Evolutionary conservation across 2,888 invertebrate species (phyloP).

Genomic region (Blastobasis lacticolella): DNA sequence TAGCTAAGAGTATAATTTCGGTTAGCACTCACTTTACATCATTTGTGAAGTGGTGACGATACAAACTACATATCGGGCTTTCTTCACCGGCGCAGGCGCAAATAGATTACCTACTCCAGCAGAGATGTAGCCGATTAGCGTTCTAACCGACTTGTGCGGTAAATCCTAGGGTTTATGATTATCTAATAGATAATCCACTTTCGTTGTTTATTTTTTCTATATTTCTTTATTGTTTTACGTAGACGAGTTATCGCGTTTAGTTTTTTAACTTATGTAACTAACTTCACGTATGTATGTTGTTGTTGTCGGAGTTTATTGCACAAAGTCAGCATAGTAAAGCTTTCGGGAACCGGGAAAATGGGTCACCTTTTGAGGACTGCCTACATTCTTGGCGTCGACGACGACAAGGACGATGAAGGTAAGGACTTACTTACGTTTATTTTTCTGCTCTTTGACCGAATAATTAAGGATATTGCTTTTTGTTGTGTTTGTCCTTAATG

Average conservation of each 20-base stretch:
- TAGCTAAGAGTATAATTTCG: slow-evolving; percentile 55
- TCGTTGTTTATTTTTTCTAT: slow-evolving; percentile 16
- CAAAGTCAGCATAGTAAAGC: slow-evolving; percentile 57
- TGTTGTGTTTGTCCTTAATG: too few species aligned
- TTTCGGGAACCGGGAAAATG: slow-evolving; percentile 32
- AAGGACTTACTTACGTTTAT: slow-evolving; percentile 11
- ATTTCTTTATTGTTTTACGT: slow-evolving; percentile 17
- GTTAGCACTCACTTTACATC: slow-evolving; percentile 54
- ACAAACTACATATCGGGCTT: slow-evolving; percentile 46
- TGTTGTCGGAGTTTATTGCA: slow-evolving; percentile 45
- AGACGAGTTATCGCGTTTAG: slow-evolving; percentile 19
- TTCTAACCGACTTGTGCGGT: slow-evolving; percentile 63
- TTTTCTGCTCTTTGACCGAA: not conserved
- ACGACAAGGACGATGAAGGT: slow-evolving; percentile 55
- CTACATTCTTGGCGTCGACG: slow-evolving; percentile 47
- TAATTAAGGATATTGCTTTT: too few species aligned
- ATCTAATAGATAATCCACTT: slow-evolving; percentile 16
- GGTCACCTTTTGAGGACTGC: slow-evolving; percentile 61
- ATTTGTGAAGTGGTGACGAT: slow-evolving; percentile 51
- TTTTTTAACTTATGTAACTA: slow-evolving; percentile 10
- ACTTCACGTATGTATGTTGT: slow-evolving; percentile 4
- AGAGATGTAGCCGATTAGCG: slow-evolving; percentile 65
- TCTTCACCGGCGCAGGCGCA: slow-evolving; percentile 37
- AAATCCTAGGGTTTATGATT: slow-evolving; percentile 23
- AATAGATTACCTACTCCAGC: slow-evolving; percentile 25